phyloP scores from a whole-genome alignment of 2,797 vertebrate species.

The Naso thynnoides region DNA sequence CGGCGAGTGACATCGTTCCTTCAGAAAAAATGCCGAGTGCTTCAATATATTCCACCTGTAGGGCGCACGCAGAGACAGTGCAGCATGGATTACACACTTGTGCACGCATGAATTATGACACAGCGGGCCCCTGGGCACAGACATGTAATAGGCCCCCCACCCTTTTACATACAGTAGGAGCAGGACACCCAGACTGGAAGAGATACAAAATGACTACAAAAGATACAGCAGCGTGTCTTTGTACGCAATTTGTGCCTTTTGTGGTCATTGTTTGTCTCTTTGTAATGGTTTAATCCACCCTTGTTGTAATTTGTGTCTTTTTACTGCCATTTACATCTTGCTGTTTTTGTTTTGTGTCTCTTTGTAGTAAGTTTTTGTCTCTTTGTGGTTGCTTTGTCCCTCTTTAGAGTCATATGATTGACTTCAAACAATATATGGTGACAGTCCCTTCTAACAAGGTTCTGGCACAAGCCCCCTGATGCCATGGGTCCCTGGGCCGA shows the following conservation, averaged over 20 bases:
- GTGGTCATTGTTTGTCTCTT: rapidly evolving
- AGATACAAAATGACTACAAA: not conserved
- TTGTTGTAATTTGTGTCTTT: not conserved
- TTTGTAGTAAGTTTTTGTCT: not conserved
- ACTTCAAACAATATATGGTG: not conserved
- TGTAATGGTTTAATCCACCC: too few species aligned
- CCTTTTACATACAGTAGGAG: not conserved
- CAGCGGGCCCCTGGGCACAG: slow-evolving; percentile 9
- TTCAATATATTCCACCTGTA: slow-evolving; percentile 33
- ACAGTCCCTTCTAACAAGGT: too few species aligned
- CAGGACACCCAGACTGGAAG: not conserved
- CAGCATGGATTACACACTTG: not conserved
- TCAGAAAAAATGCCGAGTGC: slow-evolving; percentile 35
- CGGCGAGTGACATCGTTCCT: slow-evolving; percentile 44
- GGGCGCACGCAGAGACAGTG: not conserved
- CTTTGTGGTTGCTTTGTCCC: too few species aligned
- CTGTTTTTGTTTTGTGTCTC: not conserved
- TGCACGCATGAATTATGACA: slow-evolving; percentile 2
- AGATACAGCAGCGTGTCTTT: not conserved
- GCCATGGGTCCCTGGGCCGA: not conserved
- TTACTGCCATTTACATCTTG: too few species aligned
- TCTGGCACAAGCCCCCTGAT: not conserved
- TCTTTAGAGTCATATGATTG: not conserved
- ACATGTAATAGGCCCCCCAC: not conserved
- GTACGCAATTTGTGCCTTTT: not conserved